A percentile compares a stretch with the other conserved stretches of the same genome.
phyloP scores from a whole-genome alignment of 2,113 vertebrate species.

The Laticauda colubrina region DNA sequence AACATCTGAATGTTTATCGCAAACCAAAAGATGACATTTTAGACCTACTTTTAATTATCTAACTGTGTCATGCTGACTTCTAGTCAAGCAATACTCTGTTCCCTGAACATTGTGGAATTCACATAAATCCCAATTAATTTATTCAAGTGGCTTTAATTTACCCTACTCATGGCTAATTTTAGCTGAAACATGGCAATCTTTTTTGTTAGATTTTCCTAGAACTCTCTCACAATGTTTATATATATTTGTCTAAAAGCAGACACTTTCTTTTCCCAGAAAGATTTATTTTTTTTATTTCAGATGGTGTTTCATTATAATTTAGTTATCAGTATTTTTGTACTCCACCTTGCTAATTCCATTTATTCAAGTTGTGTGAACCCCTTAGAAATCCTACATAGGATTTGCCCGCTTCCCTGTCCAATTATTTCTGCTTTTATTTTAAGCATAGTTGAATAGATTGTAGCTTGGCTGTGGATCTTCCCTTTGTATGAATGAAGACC shows the following conservation, averaged over 20 bases:
- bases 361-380: neutral
- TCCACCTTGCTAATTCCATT: neutral
- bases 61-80: neutral
- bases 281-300: neutral
- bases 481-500: neutral
- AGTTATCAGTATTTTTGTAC: neutral
- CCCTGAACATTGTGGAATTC: neutral
- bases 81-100: neutral
- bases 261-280: neutral
- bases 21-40: neutral
- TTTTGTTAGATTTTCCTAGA: neutral
- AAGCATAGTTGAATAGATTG: neutral
- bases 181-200: neutral
- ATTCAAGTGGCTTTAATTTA: neutral
- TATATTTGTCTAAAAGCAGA: neutral
- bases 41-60: neutral
- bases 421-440: neutral
- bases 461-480: neutral
- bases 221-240: neutral
- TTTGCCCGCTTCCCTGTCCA: neutral
- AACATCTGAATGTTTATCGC: neutral
- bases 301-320: neutral
- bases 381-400: neutral
- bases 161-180: neutral
- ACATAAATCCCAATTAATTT: neutral